Percentiles rank a stretch among this genome's conserved stretches.
Evolutionary conservation across 2,888 invertebrate genomes (phyloP).

Genomic region (Conomelus anceps): DNA sequence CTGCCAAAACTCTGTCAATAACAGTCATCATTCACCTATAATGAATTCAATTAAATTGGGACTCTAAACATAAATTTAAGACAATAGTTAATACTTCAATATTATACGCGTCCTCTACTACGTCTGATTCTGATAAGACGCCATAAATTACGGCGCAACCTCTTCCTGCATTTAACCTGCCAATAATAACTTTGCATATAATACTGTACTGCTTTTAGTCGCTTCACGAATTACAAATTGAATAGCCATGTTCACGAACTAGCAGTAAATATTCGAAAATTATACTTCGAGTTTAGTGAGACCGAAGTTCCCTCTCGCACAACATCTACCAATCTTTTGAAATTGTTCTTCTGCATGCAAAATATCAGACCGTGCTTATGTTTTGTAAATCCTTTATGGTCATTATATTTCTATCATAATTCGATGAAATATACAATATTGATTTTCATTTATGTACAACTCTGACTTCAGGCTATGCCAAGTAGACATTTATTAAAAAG

Average conservation of each 20-base stretch:
- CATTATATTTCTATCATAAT: background rate
- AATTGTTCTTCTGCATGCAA: background rate
- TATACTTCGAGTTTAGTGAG: background rate
- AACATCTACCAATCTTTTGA: no score
- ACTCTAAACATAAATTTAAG: background rate
- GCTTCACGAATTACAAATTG: background rate
- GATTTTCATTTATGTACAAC: background rate
- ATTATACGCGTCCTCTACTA: no score
- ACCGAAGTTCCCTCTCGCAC: background rate
- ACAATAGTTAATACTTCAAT: background rate
- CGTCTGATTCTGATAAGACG: background rate
- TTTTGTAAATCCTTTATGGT: background rate
- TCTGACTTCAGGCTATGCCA: background rate
- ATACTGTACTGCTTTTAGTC: background rate
- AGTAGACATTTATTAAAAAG: no score
- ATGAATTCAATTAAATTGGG: background rate
- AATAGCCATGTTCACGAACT: background rate
- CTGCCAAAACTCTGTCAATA: background rate
- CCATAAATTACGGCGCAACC: background rate
- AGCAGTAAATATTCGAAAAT: background rate
- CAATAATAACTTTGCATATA: background rate
- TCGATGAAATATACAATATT: background rate
- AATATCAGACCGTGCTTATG: background rate
- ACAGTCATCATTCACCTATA: background rate
- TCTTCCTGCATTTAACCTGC: background rate